Percentiles rank a stretch among this genome's conserved stretches.
Conservation (phyloP, 2,888 invertebrate genomes). For the Apotomis turbidana region DNA sequence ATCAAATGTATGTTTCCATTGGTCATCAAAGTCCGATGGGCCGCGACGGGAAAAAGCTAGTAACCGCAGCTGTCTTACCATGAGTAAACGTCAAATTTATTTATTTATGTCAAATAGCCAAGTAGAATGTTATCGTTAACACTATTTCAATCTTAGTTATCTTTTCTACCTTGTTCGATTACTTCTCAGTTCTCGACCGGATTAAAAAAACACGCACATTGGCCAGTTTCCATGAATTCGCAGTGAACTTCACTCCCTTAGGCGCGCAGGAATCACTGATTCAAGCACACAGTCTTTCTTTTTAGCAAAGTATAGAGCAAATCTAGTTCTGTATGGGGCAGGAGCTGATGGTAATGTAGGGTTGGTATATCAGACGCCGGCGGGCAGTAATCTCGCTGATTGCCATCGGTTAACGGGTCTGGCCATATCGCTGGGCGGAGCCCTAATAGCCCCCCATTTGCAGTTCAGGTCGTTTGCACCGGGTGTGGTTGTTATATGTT, state of each 20-base stretch:
- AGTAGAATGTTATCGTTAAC: no score
- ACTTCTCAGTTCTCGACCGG: background rate
- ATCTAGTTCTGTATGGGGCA: constrained; percentile 6
- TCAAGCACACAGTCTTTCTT: background rate
- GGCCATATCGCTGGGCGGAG: constrained; percentile 44
- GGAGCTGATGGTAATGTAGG: constrained; percentile 35
- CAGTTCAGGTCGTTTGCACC: constrained; percentile 42
- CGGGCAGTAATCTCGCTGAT: constrained; percentile 61
- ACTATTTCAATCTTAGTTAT: no score
- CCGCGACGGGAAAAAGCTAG: no score
- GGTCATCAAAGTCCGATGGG: no score
- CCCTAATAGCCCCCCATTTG: constrained; percentile 46
- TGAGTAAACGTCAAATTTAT: no score
- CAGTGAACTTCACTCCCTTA: background rate
- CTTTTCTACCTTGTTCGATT: no score
- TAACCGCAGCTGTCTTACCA: no score
- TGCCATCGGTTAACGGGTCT: constrained; percentile 57
- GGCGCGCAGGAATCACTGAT: background rate
- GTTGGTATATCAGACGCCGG: constrained; percentile 46
- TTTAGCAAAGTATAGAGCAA: constrained; percentile 8
- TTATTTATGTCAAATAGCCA: no score
- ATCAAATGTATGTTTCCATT: no score
- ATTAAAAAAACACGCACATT: background rate
- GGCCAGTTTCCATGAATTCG: background rate
- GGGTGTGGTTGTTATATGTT: constrained; percentile 47